Evolutionary conservation across 2,797 vertebrate species (phyloP), one percentile per base, ranked within the genome.

Genomic region (Hapalemur alaotrensis): DNA sequence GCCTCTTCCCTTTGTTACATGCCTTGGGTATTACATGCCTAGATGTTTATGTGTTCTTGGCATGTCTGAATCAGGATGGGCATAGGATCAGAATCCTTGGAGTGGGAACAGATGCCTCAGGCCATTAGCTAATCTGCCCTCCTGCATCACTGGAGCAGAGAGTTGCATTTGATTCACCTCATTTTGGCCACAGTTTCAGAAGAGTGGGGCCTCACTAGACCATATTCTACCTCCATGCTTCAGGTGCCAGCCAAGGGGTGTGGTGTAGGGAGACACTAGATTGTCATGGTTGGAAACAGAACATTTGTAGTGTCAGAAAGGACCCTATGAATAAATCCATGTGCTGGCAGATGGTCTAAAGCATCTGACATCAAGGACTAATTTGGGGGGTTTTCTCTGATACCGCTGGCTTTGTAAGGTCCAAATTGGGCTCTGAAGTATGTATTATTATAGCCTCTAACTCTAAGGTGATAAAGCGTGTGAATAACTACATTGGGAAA

Each of bases 101-200:
- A 95, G 46, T 75, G 81, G 78, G 80, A 86, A 87, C 87, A 89
- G 84, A 96, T 90, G 65, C 84, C 35, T 65, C 14, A 48, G 38
- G 59, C 69, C 90, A 61, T 96, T 93, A 80, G 86, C 83, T 97
- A 84, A 86, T 93, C 69, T 96, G 35, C 72, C 80, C n/a, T 59
- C 0, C 73, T 96, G 11, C 46, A 28, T 97, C 63, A 95, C 35
- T 95, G n/a, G 83, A 96, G 73, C 70, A 95, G 59, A 96, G 78
- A 65, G 46, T 0, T 41, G 57, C 76, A 38, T 90, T 95, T 97
- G 92, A 52, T 93, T 97, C 88, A 89, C 92, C 59, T 93, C 54
- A 32, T 94, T 91, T 97, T 97, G 50, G 61, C 84, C 92, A 89
- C 70, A 93, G 46, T 82, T 98, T 80, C 80, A 94, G 57, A 96